Evolutionary conservation across 2,113 vertebrate genomes (phyloP).

Genomic region (Microtus montanus): DNA sequence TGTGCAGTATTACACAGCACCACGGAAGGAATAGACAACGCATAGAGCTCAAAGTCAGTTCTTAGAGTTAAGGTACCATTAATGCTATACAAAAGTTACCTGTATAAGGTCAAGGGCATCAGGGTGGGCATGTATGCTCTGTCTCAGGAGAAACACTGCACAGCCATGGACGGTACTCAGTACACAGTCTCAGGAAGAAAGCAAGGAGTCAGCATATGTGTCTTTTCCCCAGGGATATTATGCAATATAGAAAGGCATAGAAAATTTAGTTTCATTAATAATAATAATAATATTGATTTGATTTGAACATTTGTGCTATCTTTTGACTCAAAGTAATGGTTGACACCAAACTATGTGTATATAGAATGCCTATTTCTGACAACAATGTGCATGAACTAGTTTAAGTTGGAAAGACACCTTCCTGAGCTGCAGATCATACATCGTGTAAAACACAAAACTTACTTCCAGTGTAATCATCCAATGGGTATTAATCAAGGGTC

Average conservation of each 20-base stretch:
- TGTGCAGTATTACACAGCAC: background rate
- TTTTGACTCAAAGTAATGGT: constrained; percentile 5
- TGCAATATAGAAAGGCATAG: background rate
- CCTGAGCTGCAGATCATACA: constrained; percentile 12
- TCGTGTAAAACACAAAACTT: constrained; percentile 61
- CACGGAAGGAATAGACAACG: background rate
- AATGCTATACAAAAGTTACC: background rate
- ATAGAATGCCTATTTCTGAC: constrained; percentile 36
- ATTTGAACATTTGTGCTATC: background rate
- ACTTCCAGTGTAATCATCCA: constrained; percentile 13
- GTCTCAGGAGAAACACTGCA: background rate
- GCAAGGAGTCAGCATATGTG: background rate
- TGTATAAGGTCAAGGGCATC: background rate
- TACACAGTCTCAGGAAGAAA: background rate
- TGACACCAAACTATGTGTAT: constrained; percentile 1
- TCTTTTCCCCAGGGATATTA: background rate
- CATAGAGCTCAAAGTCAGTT: background rate
- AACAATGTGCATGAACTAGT: constrained; percentile 47
- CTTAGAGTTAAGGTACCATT: background rate
- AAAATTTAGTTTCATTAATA: background rate
- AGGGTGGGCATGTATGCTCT: background rate
- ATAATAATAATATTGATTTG: background rate
- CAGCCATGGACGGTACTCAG: accelerated
- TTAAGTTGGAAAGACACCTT: constrained; percentile 41
- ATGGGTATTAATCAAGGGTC: constrained; percentile 47